Evolutionary conservation across 2,797 vertebrate species (phyloP).

Genomic region (Acanthurus leucopareius): DNA sequence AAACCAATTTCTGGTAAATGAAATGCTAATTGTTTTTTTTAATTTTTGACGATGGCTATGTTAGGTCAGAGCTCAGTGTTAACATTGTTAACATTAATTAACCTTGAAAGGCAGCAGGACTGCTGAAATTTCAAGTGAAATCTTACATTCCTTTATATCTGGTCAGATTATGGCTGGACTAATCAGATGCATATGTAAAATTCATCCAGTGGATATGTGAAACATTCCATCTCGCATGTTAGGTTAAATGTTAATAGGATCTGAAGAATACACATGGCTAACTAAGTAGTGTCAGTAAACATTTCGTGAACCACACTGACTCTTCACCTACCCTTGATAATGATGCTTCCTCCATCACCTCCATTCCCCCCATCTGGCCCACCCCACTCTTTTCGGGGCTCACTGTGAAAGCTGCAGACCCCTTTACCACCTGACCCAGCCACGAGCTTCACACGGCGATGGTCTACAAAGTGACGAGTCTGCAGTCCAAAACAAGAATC

Average conservation of each 20-base stretch:
- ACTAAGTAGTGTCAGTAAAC: neutral
- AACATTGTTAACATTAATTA: neutral
- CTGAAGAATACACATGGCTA: neutral
- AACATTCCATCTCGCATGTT: too few species aligned
- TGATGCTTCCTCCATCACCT: constrained; percentile 88
- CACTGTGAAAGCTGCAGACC: constrained; percentile 90
- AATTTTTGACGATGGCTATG: neutral
- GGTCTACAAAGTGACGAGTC: constrained; percentile 93
- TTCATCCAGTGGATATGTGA: too few species aligned
- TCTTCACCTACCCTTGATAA: constrained; percentile 66
- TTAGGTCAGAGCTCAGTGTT: too few species aligned
- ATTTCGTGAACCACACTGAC: neutral
- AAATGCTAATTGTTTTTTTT: neutral
- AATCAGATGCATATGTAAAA: too few species aligned
- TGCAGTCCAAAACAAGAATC: constrained; percentile 58
- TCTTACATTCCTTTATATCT: too few species aligned
- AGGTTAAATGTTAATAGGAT: too few species aligned
- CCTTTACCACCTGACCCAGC: constrained; percentile 93
- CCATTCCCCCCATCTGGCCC: constrained; percentile 96
- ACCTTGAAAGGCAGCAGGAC: neutral
- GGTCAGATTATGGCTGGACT: too few species aligned
- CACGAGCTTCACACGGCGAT: constrained; percentile 87
- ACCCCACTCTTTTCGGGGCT: constrained; percentile 95
- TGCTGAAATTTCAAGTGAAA: too few species aligned
- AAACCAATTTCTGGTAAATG: neutral